Conservation (phyloP, 2,797 vertebrate species). For the Spinibarbus caldwelli region DNA sequence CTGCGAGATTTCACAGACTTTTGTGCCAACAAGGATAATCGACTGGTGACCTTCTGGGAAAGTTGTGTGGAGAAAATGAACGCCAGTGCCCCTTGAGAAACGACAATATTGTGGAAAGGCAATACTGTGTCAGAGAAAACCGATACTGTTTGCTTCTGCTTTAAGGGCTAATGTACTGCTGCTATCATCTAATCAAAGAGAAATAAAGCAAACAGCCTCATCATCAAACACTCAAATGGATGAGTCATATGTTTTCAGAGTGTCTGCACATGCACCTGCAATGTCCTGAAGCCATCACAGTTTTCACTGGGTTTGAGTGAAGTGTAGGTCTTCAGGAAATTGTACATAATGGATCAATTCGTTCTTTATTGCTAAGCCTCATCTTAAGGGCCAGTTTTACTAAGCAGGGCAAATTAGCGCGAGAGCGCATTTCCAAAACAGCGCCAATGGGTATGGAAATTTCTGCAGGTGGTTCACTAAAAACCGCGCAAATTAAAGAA, state of each 20-base stretch:
- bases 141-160: not conserved
- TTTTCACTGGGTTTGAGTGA: not conserved
- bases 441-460: too few relatives aligned
- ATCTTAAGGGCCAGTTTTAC: too few relatives aligned
- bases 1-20: slow-evolving; percentile 93
- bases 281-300: not conserved
- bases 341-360: not conserved
- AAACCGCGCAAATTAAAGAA: too few relatives aligned
- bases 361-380: not conserved
- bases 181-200: slow-evolving; percentile 23
- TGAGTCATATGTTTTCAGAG: slow-evolving; percentile 24
- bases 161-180: slow-evolving; percentile 30
- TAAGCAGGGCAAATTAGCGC: too few relatives aligned
- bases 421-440: too few relatives aligned
- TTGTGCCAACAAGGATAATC: slow-evolving; percentile 90
- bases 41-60: slow-evolving; percentile 88
- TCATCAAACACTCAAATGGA: slow-evolving; percentile 38
- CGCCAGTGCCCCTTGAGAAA: slow-evolving; percentile 85
- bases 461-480: too few relatives aligned
- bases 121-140: not conserved
- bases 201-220: slow-evolving; percentile 36
- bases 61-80: slow-evolving; percentile 94
- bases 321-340: not conserved
- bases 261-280: slow-evolving; percentile 17
- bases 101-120: not conserved